A percentile compares a stretch with the other conserved stretches of the same genome.
These are phyloP conservation scores for Margaritifera margaritifera DNA, from an alignment of 2,888 invertebrate species.

Conservation along the genomic window DNA sequence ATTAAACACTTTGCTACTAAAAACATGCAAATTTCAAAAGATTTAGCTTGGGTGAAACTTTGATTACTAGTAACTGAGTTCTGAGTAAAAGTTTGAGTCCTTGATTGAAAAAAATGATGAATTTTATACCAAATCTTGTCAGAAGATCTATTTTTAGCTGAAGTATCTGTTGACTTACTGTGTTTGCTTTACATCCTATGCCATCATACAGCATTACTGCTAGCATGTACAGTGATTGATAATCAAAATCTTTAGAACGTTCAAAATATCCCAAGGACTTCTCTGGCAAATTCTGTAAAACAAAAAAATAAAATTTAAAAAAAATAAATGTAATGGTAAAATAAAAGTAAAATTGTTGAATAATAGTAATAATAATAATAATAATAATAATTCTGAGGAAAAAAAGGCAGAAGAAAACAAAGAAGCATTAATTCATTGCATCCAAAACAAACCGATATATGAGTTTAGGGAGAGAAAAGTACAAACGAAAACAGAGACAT, in stretches of 20 bases:
- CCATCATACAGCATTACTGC: slow-evolving; percentile 72
- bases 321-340: background rate
- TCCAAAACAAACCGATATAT: too few relatives aligned
- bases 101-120: background rate
- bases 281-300: slow-evolving; percentile 62
- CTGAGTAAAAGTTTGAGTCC: background rate
- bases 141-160: slow-evolving; percentile 3
- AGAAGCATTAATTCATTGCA: too few relatives aligned
- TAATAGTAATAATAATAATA: background rate
- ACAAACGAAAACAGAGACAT: too few relatives aligned
- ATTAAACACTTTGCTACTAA: too few relatives aligned
- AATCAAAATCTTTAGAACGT: slow-evolving; percentile 65
- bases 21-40: too few relatives aligned
- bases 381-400: background rate
- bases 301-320: slow-evolving; percentile 3
- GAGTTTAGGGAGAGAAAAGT: too few relatives aligned
- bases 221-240: slow-evolving; percentile 69
- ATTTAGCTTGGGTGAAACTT: too few relatives aligned
- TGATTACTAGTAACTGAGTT: background rate
- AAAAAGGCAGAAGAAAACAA: too few relatives aligned
- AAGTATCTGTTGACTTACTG: slow-evolving; percentile 47
- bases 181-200: slow-evolving; percentile 59
- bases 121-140: background rate
- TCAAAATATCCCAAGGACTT: slow-evolving; percentile 69
- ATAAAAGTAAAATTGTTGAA: background rate